phyloP scores from a whole-genome alignment of 2,888 invertebrate species.

The Aleiodes leptofemur region DNA sequence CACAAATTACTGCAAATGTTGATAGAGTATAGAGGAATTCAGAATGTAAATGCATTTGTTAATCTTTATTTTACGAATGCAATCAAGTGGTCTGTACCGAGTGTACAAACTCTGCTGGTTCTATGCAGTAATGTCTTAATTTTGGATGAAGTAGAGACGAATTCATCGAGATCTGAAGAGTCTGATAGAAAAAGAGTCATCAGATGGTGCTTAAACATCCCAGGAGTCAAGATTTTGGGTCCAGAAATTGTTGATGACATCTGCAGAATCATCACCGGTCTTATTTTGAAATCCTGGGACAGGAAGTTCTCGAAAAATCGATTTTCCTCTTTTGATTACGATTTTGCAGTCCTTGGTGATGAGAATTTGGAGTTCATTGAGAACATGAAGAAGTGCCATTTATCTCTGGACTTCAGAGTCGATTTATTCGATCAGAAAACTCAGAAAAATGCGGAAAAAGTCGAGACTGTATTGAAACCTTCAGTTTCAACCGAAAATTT shows the following conservation, averaged over 20 bases:
- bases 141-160: constrained; percentile 61
- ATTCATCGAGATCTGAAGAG: constrained; percentile 51
- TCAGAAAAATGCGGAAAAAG: constrained; percentile 49
- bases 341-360: constrained; percentile 40
- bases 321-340: neutral
- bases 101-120: constrained; percentile 71
- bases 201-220: constrained; percentile 63
- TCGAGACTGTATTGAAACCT: constrained; percentile 44
- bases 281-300: constrained; percentile 61
- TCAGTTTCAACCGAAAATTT: constrained; percentile 53
- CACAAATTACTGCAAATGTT: constrained; percentile 75
- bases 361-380: constrained; percentile 48
- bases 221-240: constrained; percentile 54
- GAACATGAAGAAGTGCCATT: constrained; percentile 61
- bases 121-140: constrained; percentile 69
- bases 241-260: constrained; percentile 60
- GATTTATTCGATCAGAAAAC: constrained; percentile 57
- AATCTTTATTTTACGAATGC: constrained; percentile 73
- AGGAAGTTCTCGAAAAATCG: constrained; percentile 42
- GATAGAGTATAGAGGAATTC: constrained; percentile 67
- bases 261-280: constrained; percentile 61
- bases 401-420: constrained; percentile 57
- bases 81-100: constrained; percentile 70
- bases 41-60: constrained; percentile 70
- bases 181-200: constrained; percentile 63